A percentile compares a stretch with the other conserved stretches of the same genome.
These are phyloP conservation scores for Drosophila pegasa DNA, from an alignment of 2,888 invertebrate genomes.

Conservation along the genomic window DNA sequence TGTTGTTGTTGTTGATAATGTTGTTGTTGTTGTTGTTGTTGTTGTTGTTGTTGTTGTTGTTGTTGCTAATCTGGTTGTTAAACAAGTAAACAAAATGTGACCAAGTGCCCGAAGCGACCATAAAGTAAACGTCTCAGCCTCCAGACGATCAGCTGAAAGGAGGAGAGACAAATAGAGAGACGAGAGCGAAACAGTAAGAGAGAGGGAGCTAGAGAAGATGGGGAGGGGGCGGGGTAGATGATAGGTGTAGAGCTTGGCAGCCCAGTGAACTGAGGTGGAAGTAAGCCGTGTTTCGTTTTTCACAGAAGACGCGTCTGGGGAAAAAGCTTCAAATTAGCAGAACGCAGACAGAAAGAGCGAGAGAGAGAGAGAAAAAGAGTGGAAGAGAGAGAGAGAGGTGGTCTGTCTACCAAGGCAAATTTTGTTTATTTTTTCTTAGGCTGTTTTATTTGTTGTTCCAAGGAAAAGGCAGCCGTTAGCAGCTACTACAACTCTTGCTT, in stretches of 20 bases:
- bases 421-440: conserved; percentile 27
- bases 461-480: conserved; percentile 32
- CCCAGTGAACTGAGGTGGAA: conserved; percentile 14
- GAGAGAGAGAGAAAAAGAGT: background rate
- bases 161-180: background rate
- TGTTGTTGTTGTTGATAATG: conserved; percentile 4
- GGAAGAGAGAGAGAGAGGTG: background rate
- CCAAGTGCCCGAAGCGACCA: conserved; percentile 23
- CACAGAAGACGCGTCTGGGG: conserved; percentile 42
- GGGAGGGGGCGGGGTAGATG: background rate
- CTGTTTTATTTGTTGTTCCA: conserved; percentile 46
- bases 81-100: conserved; percentile 46
- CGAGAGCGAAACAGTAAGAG: background rate
- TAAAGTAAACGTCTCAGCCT: conserved; percentile 16
- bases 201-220: background rate
- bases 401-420: conserved; percentile 7
- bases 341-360: conserved; percentile 2
- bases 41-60: conserved; percentile 12
- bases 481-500: conserved; percentile 12
- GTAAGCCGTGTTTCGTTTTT: conserved; percentile 35
- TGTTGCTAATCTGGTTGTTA: conserved; percentile 46
- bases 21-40: conserved; percentile 11
- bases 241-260: conserved; percentile 3
- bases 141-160: conserved; percentile 18
- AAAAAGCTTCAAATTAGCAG: conserved; percentile 40